Conservation (phyloP, 2,797 vertebrate genomes). For the Arvicola amphibius region DNA sequence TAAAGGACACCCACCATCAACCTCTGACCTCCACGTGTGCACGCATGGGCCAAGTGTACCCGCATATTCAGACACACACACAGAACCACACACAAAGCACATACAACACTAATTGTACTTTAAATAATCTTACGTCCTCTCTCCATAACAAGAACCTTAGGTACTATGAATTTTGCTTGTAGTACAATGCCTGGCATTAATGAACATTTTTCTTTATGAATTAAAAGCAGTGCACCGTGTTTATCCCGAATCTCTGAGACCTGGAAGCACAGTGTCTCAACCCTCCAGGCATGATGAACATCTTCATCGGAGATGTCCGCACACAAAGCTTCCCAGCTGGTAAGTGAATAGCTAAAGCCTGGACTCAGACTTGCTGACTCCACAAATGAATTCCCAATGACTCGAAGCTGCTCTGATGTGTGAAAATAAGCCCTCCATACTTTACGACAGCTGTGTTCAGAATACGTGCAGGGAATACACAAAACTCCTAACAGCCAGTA, state of each 20-base stretch:
- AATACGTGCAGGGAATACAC: slow-evolving; percentile 56
- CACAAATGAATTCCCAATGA: slow-evolving; percentile 11
- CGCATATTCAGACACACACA: background rate
- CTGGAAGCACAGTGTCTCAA: slow-evolving; percentile 39
- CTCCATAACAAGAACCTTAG: background rate
- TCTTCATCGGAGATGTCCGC: slow-evolving; percentile 55
- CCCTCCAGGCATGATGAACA: slow-evolving; percentile 28
- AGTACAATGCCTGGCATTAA: slow-evolving; percentile 13
- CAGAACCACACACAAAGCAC: background rate
- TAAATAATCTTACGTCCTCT: slow-evolving; percentile 38
- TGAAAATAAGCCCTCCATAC: slow-evolving; percentile 46
- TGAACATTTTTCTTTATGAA: slow-evolving; percentile 65
- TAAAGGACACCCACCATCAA: too few relatives aligned
- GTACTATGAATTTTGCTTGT: background rate
- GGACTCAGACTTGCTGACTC: slow-evolving; percentile 58
- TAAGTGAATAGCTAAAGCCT: slow-evolving; percentile 46
- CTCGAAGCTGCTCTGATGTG: slow-evolving; percentile 37
- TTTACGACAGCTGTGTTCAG: slow-evolving; percentile 71
- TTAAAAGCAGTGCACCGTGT: slow-evolving; percentile 41
- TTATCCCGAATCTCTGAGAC: slow-evolving; percentile 49
- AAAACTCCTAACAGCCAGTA: slow-evolving; percentile 53
- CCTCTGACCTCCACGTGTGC: background rate
- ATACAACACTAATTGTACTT: background rate
- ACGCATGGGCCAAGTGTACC: background rate
- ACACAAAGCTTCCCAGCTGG: slow-evolving; percentile 68